Evolutionary conservation across 2,797 vertebrate species (phyloP).

Genomic region (Taeniopygia guttata): DNA sequence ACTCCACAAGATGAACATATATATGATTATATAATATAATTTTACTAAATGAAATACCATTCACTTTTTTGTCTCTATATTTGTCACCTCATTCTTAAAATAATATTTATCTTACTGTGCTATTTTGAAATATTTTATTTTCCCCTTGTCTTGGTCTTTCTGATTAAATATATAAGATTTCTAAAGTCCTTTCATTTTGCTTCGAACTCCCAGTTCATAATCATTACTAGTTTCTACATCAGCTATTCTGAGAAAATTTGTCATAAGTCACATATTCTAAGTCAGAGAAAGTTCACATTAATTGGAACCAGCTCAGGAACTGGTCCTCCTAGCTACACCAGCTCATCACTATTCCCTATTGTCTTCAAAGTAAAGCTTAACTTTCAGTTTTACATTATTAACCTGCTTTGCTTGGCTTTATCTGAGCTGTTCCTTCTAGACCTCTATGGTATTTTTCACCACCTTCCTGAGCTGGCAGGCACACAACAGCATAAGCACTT

Average conservation of each 20-base stretch:
- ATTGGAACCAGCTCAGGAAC: background rate
- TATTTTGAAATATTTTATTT: background rate
- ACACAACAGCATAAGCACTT: background rate
- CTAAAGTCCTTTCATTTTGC: background rate
- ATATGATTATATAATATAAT: background rate
- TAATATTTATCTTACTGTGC: background rate
- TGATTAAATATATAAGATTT: background rate
- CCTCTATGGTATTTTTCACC: conserved; percentile 21
- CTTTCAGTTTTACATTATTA: conserved; percentile 26
- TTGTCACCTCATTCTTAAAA: background rate
- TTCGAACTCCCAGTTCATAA: background rate
- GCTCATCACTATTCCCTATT: background rate
- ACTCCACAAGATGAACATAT: background rate
- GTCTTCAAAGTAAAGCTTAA: conserved; percentile 27
- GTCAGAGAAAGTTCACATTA: background rate
- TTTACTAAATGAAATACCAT: background rate
- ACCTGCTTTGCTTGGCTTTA: conserved; percentile 30
- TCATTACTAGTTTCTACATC: background rate
- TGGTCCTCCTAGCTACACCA: background rate
- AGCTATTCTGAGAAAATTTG: background rate
- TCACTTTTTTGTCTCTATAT: background rate
- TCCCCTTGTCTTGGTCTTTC: background rate
- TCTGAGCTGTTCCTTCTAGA: background rate
- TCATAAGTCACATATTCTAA: background rate
- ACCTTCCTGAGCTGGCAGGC: conserved; percentile 34